Evolutionary conservation across 2,888 invertebrate genomes (phyloP).

Genomic region (Carabus problematicus): DNA sequence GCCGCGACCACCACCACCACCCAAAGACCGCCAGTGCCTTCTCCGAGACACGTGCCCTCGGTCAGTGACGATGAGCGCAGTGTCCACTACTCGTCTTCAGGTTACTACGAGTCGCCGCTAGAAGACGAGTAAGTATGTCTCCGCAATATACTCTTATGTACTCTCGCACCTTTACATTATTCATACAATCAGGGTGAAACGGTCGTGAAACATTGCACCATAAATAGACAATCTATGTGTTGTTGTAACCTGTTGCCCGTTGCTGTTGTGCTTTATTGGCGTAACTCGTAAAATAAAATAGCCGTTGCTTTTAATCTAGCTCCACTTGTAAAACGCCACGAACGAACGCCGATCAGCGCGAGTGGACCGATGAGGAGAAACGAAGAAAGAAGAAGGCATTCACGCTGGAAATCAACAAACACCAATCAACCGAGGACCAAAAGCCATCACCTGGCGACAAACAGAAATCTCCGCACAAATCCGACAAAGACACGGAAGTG

Average conservation of each 20-base stretch:
- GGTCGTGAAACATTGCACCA: background rate
- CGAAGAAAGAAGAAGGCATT: constrained; percentile 76
- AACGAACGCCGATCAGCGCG: constrained; percentile 53
- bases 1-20: background rate
- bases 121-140: constrained; percentile 66
- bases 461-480: constrained; percentile 18
- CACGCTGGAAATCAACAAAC: constrained; percentile 75
- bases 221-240: background rate
- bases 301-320: constrained; percentile 44
- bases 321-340: constrained; percentile 61
- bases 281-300: constrained; percentile 4
- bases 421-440: constrained; percentile 53
- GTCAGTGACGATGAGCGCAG: constrained; percentile 74
- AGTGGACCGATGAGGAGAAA: constrained; percentile 75
- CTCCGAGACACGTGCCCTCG: constrained; percentile 55
- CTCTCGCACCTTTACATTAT: constrained; percentile 6
- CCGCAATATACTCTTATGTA: background rate
- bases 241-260: constrained; percentile 5
- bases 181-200: constrained; percentile 11
- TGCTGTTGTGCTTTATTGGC: background rate
- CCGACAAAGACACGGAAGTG: constrained; percentile 27
- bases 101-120: constrained; percentile 76
- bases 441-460: constrained; percentile 36
- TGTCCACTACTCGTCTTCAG: constrained; percentile 75
- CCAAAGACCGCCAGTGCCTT: constrained; percentile 55